Percentiles rank a stretch among this genome's conserved stretches.
These are phyloP conservation scores for Tribolium freemani DNA, from an alignment of 2,888 invertebrate genomes.

Conservation along the genomic window DNA sequence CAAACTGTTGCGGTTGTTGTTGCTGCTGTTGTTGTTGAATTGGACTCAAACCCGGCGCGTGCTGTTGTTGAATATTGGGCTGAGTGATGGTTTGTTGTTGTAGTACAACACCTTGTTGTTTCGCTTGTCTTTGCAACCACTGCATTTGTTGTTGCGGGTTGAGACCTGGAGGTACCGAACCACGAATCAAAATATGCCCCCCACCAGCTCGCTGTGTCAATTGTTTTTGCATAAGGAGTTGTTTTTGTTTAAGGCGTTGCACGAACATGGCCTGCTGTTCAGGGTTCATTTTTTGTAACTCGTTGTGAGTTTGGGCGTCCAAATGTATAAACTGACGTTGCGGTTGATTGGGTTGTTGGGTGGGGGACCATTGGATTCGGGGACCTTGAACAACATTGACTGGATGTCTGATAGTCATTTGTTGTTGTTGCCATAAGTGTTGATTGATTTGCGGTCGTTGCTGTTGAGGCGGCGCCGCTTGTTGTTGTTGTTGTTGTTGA, in stretches of 20 bases:
- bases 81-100: slow-evolving; percentile 59
- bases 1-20: slow-evolving; percentile 51
- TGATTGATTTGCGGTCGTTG: slow-evolving; percentile 32
- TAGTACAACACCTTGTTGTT: slow-evolving; percentile 65
- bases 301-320: slow-evolving; percentile 87
- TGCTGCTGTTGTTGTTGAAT: slow-evolving; percentile 57
- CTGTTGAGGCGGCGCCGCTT: slow-evolving; percentile 25
- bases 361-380: slow-evolving; percentile 61
- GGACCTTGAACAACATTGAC: slow-evolving; percentile 48
- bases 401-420: slow-evolving; percentile 44
- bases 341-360: slow-evolving; percentile 60
- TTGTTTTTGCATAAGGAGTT: slow-evolving; percentile 71
- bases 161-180: slow-evolving; percentile 65
- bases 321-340: slow-evolving; percentile 83
- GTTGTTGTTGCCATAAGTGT: slow-evolving; percentile 47
- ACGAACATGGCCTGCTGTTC: slow-evolving; percentile 86
- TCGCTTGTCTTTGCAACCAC: slow-evolving; percentile 67
- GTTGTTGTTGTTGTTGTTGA: slow-evolving; percentile 47
- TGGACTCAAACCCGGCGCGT: slow-evolving; percentile 64
- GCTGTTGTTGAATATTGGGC: slow-evolving; percentile 36
- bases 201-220: slow-evolving; percentile 69
- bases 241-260: slow-evolving; percentile 77
- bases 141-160: slow-evolving; percentile 67
- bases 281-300: slow-evolving; percentile 85
- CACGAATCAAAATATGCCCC: slow-evolving; percentile 65